Evolutionary conservation across 2,113 vertebrate species (phyloP).

Genomic region (Pterocles gutturalis): DNA sequence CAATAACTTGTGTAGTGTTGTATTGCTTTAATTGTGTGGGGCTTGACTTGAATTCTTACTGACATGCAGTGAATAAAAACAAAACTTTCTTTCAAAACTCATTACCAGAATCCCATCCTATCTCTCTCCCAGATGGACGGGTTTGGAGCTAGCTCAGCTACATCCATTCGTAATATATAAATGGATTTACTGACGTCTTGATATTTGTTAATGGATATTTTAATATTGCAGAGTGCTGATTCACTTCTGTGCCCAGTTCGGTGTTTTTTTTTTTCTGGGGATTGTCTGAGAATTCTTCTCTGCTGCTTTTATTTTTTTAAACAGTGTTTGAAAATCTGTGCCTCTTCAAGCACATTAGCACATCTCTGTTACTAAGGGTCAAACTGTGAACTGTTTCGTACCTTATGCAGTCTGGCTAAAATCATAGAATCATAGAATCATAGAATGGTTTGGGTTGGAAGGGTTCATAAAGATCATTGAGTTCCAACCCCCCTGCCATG

Average conservation of each 20-base stretch:
- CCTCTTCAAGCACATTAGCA: background rate
- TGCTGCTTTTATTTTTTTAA: background rate
- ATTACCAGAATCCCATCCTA: background rate
- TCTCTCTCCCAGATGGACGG: background rate
- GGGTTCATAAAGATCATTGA: too few species aligned
- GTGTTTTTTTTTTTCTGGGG: background rate
- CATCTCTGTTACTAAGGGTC: background rate
- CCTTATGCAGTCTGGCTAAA: background rate
- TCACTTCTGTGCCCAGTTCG: background rate
- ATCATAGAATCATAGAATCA: too few species aligned
- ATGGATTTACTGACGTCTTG: background rate
- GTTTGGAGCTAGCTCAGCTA: background rate
- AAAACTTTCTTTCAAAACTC: background rate
- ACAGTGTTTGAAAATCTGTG: background rate
- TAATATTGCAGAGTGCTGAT: background rate
- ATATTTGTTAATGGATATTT: slow-evolving; percentile 15
- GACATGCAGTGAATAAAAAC: background rate
- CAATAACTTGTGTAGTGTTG: background rate
- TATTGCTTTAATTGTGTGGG: background rate
- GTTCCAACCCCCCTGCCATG: too few species aligned
- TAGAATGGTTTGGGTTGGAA: too few species aligned
- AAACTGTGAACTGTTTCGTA: background rate
- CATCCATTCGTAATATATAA: background rate
- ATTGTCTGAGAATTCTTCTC: background rate
- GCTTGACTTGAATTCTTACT: background rate